Percentiles rank a stretch among this genome's conserved stretches.
These are phyloP conservation scores for Sandelia bainsii DNA, from an alignment of 2,797 vertebrate species.

Conservation along the genomic window DNA sequence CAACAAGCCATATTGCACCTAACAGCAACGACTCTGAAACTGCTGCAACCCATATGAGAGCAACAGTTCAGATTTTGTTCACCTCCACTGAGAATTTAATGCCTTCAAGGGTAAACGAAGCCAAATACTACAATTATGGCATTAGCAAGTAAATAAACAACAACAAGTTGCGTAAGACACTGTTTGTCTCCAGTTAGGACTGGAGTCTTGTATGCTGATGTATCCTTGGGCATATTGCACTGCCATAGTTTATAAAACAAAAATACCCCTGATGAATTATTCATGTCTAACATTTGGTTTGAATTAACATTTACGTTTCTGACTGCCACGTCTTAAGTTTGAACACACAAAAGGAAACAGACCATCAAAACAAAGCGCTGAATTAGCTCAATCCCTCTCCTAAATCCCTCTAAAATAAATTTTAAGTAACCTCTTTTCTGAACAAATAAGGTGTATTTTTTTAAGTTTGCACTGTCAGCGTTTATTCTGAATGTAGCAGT, in stretches of 20 bases:
- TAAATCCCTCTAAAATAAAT: conserved; percentile 1
- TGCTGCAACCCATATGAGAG: conserved; percentile 20
- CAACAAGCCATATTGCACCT: conserved; percentile 26
- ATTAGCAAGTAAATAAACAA: conserved; percentile 58
- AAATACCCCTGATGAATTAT: conserved; percentile 63
- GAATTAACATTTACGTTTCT: conserved; percentile 49
- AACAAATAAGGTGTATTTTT: background rate
- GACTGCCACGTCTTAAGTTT: conserved; percentile 28
- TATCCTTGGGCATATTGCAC: conserved; percentile 24
- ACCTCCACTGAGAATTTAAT: conserved; percentile 50
- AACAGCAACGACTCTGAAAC: conserved; percentile 31
- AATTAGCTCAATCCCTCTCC: conserved; percentile 5
- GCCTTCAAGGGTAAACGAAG: conserved; percentile 30
- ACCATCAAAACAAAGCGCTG: conserved; percentile 63
- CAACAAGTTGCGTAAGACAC: conserved; percentile 41
- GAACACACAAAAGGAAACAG: conserved; percentile 59
- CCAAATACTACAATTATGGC: conserved; percentile 49
- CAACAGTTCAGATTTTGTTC: conserved; percentile 46
- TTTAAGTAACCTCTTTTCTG: background rate
- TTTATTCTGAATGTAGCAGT: background rate
- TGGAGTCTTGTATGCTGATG: conserved; percentile 10
- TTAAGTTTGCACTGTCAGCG: background rate
- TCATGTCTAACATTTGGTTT: conserved; percentile 68
- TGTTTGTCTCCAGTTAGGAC: conserved; percentile 34
- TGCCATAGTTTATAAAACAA: conserved; percentile 54